Evolutionary conservation across 2,797 vertebrate species (phyloP).

Genomic region (Trichosurus vulpecula): DNA sequence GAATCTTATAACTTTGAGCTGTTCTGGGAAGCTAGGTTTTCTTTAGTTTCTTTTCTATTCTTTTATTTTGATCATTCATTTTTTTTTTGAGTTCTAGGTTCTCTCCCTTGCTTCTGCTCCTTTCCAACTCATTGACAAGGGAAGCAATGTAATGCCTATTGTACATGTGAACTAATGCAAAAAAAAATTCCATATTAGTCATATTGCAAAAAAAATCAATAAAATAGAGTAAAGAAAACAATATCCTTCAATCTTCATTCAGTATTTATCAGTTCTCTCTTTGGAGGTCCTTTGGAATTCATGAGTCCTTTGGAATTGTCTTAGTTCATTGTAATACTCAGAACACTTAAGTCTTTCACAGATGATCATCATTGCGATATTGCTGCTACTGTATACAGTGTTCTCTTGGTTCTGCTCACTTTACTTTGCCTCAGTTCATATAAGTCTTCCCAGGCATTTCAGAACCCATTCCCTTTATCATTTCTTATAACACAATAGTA

Average conservation of each 20-base stretch:
- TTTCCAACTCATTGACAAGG: too few species aligned
- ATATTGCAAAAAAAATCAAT: background rate
- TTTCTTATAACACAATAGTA: background rate
- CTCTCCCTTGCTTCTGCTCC: too few species aligned
- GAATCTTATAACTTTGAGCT: too few species aligned
- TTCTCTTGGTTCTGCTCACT: background rate
- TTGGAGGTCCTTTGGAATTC: too few species aligned
- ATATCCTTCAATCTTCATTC: background rate
- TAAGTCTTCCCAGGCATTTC: background rate
- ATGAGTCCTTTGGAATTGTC: background rate
- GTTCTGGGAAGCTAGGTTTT: too few species aligned
- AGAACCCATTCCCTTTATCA: background rate
- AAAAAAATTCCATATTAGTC: background rate
- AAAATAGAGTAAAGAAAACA: background rate
- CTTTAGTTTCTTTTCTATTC: too few species aligned
- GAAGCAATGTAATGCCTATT: too few species aligned
- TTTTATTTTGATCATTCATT: too few species aligned
- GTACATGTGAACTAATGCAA: background rate
- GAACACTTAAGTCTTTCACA: background rate
- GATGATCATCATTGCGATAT: background rate
- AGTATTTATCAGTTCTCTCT: background rate
- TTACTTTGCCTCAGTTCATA: background rate
- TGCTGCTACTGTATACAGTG: background rate
- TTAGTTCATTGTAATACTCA: background rate
- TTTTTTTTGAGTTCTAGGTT: too few species aligned